Evolutionary conservation across 1,140 invertebrate genomes (phyloP), one percentile per base, ranked within the genome.

Genomic region (Carposina sasakii): DNA sequence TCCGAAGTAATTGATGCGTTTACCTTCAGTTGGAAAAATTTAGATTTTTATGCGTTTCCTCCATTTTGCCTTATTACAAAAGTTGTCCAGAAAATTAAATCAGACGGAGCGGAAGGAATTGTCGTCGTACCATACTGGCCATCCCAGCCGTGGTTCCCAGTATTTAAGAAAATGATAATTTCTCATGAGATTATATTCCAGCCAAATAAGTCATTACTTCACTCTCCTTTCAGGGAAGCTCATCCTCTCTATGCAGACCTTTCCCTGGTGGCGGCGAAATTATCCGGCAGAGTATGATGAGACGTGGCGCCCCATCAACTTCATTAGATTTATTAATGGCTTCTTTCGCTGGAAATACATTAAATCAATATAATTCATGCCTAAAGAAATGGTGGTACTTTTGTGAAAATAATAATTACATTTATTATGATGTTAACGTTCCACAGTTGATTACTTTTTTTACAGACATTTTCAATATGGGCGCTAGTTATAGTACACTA

Each of bases 341-440:
- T 3, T 67, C 67, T 6, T 16, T 67, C 12, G 45, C 55, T 8
- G 31, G 58, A 20, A 53, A 59, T 15, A 63, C 59, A 1, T 23
- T 63, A 20, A 54, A 60, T 16, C 62, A 67, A 40, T 66, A 67
- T 31, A 43, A 57, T 16, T 23, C 23, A 1, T 44, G 54, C 15
- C 21, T 67, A 6, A 56, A 48, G 19, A 20, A 28, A 20, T 67
- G 62, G 65, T 68, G 64, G 58, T n/a, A n/a, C n/a, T n/a, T n/a
- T n/a, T n/a, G n/a, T n/a, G n/a, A n/a, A n/a, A n/a, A n/a, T n/a
- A n/a, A n/a, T n/a, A n/a, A n/a, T n/a, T n/a, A n/a, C n/a, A n/a
- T n/a, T n/a, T n/a, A n/a, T n/a, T n/a, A n/a, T n/a, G n/a, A n/a
- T n/a, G n/a, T n/a, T n/a, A n/a, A n/a, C n/a, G n/a, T n/a, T n/a